Percentiles rank a stretch among this genome's conserved stretches.
These are phyloP conservation scores for Lasioglossum baleicum DNA, from an alignment of 1,140 invertebrate genomes.

Conservation along the genomic window DNA sequence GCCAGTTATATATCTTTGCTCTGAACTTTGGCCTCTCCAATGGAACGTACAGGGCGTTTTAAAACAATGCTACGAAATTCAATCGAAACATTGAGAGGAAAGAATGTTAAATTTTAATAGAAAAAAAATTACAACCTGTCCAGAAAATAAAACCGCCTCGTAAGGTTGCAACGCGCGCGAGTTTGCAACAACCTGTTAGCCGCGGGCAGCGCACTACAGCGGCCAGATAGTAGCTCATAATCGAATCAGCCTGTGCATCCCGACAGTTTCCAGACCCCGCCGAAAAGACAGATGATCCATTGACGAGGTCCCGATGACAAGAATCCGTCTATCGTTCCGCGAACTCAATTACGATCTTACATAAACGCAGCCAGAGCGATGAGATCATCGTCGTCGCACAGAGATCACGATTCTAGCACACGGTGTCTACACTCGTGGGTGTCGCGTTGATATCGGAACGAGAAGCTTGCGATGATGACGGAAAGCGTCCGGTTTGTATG, in stretches of 20 bases:
- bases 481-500: constrained; percentile 30
- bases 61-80: background rate
- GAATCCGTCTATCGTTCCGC: background rate
- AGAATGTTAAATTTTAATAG: too few species aligned
- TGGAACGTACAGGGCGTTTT: background rate
- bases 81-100: too few species aligned
- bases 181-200: too few species aligned
- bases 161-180: too few species aligned
- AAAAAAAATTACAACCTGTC: too few species aligned
- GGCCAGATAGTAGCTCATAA: too few species aligned
- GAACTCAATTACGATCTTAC: background rate
- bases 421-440: background rate
- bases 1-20: background rate
- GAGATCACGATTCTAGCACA: background rate
- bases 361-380: background rate
- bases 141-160: too few species aligned
- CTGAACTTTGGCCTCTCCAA: background rate
- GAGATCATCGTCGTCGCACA: background rate
- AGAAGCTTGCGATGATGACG: too few species aligned
- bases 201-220: too few species aligned
- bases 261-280: background rate
- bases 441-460: background rate
- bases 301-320: background rate
- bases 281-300: background rate
- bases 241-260: too few species aligned